Conservation (phyloP, 1,140 invertebrate species). For the Antheraea mylitta region DNA sequence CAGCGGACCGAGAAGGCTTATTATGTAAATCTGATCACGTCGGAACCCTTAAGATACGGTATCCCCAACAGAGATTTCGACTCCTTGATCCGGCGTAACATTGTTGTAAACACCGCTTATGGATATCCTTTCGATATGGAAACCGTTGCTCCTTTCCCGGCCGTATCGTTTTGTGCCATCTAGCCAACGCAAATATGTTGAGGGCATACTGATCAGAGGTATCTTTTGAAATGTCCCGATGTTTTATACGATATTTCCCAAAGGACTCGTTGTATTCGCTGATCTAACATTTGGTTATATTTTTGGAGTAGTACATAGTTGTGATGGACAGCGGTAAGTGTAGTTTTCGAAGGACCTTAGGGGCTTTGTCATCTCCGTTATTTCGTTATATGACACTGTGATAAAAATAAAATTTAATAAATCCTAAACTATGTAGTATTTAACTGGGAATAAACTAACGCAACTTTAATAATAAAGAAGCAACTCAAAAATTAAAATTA, state of each 20-base stretch:
- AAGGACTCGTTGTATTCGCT: conserved; percentile 6
- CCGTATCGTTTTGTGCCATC: conserved; percentile 32
- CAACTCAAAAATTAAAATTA: too few species aligned
- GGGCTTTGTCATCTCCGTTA: neutral
- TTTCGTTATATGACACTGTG: neutral
- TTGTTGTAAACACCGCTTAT: conserved; percentile 44
- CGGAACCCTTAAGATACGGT: conserved; percentile 44
- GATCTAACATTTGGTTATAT: conserved; percentile 2
- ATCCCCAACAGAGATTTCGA: conserved; percentile 47
- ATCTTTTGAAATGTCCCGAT: conserved; percentile 16
- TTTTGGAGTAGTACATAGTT: conserved; percentile 4
- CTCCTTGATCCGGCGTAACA: conserved; percentile 37
- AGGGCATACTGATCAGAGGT: conserved; percentile 20
- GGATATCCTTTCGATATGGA: conserved; percentile 34
- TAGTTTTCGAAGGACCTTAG: neutral
- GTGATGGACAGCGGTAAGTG: neutral
- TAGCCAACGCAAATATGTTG: conserved; percentile 25
- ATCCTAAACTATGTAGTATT: too few species aligned
- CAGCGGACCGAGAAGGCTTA: conserved; percentile 39
- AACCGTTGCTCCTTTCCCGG: conserved; percentile 16
- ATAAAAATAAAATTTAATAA: too few species aligned
- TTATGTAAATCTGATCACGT: conserved; percentile 62
- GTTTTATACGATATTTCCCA: conserved; percentile 28
- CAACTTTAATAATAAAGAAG: too few species aligned
- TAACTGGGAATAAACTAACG: too few species aligned